Conservation (phyloP, 2,113 vertebrate genomes). For the Scolopax mira region DNA sequence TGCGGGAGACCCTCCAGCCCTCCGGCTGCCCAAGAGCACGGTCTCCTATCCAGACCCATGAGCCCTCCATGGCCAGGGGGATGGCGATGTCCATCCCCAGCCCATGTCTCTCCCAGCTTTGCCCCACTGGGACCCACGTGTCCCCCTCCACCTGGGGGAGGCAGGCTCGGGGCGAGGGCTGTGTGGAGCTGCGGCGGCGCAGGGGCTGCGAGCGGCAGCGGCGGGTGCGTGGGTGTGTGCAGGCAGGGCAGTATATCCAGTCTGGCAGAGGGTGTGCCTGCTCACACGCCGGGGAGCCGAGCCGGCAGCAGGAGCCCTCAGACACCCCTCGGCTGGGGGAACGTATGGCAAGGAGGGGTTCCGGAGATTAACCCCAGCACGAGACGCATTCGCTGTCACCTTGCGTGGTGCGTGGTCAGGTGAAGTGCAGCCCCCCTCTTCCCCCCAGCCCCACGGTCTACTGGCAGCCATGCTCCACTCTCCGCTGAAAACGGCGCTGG, state of each 20-base stretch:
- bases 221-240: conserved; percentile 71
- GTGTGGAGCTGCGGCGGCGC: not conserved
- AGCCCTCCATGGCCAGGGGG: not conserved
- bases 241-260: conserved; percentile 79
- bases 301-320: conserved; percentile 58
- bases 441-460: not conserved
- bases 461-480: conserved; percentile 74
- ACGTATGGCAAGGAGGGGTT: conserved; percentile 69
- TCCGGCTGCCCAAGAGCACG: rapidly evolving
- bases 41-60: not conserved
- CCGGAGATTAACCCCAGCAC: conserved; percentile 22
- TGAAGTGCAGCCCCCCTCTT: not conserved
- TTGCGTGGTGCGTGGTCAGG: not conserved
- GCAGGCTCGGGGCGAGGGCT: not conserved
- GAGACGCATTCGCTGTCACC: not conserved
- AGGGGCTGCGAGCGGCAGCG: not conserved
- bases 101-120: too few species aligned
- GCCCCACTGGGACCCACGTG: rapidly evolving
- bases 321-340: conserved; percentile 7
- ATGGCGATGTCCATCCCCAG: rapidly evolving
- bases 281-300: conserved; percentile 61
- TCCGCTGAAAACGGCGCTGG: conserved; percentile 79
- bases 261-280: conserved; percentile 76
- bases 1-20: not conserved
- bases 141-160: not conserved